Base-by-base conservation (phyloP, 2,797 vertebrate species). In the Betta splendens region DNA sequence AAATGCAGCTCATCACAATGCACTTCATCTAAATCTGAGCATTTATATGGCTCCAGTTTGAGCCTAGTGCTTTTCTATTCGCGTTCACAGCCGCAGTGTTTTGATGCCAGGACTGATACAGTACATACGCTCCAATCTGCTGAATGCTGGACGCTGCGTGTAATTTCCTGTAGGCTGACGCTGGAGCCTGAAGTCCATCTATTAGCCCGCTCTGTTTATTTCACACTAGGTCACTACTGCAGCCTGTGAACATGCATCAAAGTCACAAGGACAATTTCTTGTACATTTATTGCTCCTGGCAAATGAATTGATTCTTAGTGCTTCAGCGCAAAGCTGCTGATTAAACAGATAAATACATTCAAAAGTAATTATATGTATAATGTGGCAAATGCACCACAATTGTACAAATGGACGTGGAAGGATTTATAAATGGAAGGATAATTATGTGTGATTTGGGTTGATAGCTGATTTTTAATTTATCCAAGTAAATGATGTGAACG, bases 251-350 rank as follows among this genome's bases (percentile, higher is more conserved):
- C 42, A 51, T 72, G 20, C 25, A 45, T 73, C 49, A 22, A 35
- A 48, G 62, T 51, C 46, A 60, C 36, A 61, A 26, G 16, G 43
- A 55, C 50, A 52, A 62, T 70, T 70, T 39, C 42, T 43, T 48
- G 12, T 31, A n/a, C 15, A 31, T 51, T 28, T 64, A 66, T 60
- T 57, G 53, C 46, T 48, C 36, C 44, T 55, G 31, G 55, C 38
- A 59, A 72, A 75, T 58, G 21, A 46, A 72, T 55, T 8, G 9
- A 49, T 25, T 38, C 20, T 31, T 15, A n/a, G 39, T 35, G 39
- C 25, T 64, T 48, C 50, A 20, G 29, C 5, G n/a, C 32, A 37
- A 23, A 38, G 46, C 50, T 26, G 36, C 38, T 62, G 45, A 63
- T 62, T 50, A 47, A 53, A 62, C 33, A 18, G 35, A 46, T 39